Percentiles rank a stretch among this genome's conserved stretches.
Evolutionary conservation across 2,888 invertebrate genomes (phyloP).

Genomic region (Coelopa pilipes): DNA sequence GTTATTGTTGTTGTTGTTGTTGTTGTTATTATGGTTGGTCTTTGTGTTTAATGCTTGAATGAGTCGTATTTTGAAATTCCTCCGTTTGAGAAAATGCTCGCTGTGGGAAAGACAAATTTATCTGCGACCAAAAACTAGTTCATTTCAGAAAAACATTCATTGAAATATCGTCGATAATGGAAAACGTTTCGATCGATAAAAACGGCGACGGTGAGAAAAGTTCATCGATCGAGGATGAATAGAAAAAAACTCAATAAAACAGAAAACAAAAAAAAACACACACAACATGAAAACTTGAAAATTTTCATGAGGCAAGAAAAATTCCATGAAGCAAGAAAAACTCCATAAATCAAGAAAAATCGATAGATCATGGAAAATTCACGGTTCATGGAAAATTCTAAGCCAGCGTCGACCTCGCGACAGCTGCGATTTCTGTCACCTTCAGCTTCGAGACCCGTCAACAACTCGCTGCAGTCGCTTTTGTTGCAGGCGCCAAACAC

Average conservation of each 20-base stretch:
- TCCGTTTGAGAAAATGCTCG: no score
- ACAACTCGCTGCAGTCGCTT: not conserved
- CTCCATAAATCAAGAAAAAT: no score
- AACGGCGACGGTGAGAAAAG: not conserved
- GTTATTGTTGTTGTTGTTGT: not conserved
- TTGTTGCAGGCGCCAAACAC: not conserved
- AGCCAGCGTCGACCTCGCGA: no score
- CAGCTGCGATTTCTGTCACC: no score
- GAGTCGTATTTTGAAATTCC: not conserved
- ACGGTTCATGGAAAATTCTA: no score
- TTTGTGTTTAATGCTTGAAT: constrained; percentile 2
- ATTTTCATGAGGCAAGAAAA: not conserved
- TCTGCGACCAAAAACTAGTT: no score
- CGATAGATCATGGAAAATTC: no score
- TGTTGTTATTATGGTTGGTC: not conserved
- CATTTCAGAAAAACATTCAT: no score
- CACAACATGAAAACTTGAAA: not conserved
- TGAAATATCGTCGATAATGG: not conserved
- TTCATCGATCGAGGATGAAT: not conserved
- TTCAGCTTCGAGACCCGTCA: no score
- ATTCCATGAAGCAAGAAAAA: not conserved
- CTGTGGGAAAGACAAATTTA: no score
- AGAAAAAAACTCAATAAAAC: not conserved
- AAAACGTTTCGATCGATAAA: not conserved
- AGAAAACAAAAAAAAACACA: not conserved